Evolutionary conservation across 2,888 invertebrate species (phyloP).

Genomic region (Ophion slaviceki): DNA sequence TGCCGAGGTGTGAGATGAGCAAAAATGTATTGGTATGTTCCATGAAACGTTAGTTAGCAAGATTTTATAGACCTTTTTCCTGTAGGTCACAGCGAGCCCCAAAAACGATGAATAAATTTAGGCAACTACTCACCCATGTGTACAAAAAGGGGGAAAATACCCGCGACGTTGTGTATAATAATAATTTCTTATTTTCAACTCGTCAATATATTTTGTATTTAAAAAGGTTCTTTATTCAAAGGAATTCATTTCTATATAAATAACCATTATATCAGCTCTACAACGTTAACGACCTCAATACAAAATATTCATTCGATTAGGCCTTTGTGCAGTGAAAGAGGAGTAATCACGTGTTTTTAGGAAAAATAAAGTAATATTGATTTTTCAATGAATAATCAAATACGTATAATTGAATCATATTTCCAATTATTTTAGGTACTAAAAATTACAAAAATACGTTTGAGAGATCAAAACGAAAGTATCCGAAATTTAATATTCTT

Average conservation of each 20-base stretch:
- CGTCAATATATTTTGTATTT: no score
- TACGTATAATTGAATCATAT: no score
- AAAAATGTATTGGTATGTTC: background rate
- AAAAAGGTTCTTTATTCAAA: no score
- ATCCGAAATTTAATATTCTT: no score
- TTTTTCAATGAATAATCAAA: background rate
- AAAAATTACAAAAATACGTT: background rate
- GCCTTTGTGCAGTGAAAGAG: background rate
- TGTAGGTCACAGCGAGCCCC: background rate
- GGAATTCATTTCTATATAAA: no score
- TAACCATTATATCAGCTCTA: no score
- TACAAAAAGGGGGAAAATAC: background rate
- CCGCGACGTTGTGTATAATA: background rate
- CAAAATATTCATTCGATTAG: background rate
- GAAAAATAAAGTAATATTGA: background rate
- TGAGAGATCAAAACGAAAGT: no score
- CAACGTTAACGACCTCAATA: no score
- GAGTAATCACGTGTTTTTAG: background rate
- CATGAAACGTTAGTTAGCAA: constrained; percentile 7
- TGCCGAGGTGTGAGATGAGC: background rate
- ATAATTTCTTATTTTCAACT: no score
- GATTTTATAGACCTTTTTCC: background rate
- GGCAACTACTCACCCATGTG: background rate
- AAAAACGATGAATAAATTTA: background rate
- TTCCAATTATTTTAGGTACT: background rate